Evolutionary conservation across 2,888 invertebrate genomes (phyloP).

Genomic region (Mellilla xanthometata): DNA sequence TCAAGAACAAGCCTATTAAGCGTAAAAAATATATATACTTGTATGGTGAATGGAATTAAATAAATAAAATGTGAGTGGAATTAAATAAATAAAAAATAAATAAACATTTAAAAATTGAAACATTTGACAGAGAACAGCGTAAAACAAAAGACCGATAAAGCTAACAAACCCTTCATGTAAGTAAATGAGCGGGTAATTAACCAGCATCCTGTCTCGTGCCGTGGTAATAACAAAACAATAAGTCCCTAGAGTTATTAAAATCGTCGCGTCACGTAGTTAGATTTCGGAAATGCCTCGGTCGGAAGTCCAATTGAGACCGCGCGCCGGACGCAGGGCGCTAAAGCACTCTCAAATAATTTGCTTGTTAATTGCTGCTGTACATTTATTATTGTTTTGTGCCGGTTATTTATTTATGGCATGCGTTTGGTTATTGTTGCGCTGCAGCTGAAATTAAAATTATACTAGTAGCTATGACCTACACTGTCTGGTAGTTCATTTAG

Average conservation of each 20-base stretch:
- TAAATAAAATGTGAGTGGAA: too few relatives aligned
- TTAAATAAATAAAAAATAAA: too few relatives aligned
- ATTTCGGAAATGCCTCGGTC: conserved; percentile 72
- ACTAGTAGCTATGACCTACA: neutral
- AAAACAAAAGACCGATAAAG: conserved; percentile 38
- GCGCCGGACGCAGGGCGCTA: conserved; percentile 72
- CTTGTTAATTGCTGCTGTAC: conserved; percentile 53
- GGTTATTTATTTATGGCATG: conserved; percentile 22
- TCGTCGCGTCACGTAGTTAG: conserved; percentile 51
- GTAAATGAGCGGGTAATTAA: conserved; percentile 75
- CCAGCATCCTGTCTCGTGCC: conserved; percentile 79
- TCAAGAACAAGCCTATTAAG: too few relatives aligned
- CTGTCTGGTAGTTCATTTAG: neutral
- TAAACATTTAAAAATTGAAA: neutral
- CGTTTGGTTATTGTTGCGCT: conserved; percentile 13
- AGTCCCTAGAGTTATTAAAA: conserved; percentile 67
- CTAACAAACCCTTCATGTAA: conserved; percentile 52
- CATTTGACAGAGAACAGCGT: neutral
- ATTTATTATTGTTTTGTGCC: conserved; percentile 19
- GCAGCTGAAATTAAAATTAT: neutral
- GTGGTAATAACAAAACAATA: conserved; percentile 79
- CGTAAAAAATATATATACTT: too few relatives aligned
- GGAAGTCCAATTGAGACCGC: conserved; percentile 81
- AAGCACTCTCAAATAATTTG: conserved; percentile 65
- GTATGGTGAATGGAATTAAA: too few relatives aligned